Conservation (phyloP, 2,797 vertebrate genomes). For the Carcharodon carcharias region DNA sequence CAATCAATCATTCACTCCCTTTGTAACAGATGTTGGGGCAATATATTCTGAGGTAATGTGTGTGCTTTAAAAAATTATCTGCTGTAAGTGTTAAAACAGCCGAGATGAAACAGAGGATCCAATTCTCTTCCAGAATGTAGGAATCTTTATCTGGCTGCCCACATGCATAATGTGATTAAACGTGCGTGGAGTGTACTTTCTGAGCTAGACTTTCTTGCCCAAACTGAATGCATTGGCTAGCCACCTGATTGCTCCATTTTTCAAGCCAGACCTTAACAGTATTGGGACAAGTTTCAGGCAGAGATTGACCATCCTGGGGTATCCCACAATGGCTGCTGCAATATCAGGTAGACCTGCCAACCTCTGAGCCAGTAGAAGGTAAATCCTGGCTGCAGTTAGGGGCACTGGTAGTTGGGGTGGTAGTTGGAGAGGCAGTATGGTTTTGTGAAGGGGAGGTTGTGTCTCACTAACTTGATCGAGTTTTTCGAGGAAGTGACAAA, state of each 20-base stretch:
- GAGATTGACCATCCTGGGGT: no score
- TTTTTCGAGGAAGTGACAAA: no score
- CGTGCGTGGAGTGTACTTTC: background rate
- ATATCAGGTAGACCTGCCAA: no score
- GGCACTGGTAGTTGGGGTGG: no score
- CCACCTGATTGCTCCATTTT: background rate
- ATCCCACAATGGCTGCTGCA: no score
- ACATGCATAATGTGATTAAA: background rate
- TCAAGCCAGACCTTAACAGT: background rate
- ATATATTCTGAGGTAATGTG: background rate
- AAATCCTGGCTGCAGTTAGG: no score
- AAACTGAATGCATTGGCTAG: background rate
- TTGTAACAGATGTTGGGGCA: background rate
- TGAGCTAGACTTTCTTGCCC: background rate
- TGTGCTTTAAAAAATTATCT: background rate
- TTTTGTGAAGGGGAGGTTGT: no score
- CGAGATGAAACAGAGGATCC: background rate
- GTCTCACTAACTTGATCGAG: no score
- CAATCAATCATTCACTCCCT: background rate
- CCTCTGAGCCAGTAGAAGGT: no score
- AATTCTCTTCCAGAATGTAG: background rate
- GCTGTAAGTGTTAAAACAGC: background rate
- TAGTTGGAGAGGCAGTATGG: no score
- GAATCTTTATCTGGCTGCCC: background rate
- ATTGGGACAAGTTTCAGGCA: no score